Evolutionary conservation across 2,888 invertebrate genomes (phyloP).

Genomic region (Pollenia angustigena): DNA sequence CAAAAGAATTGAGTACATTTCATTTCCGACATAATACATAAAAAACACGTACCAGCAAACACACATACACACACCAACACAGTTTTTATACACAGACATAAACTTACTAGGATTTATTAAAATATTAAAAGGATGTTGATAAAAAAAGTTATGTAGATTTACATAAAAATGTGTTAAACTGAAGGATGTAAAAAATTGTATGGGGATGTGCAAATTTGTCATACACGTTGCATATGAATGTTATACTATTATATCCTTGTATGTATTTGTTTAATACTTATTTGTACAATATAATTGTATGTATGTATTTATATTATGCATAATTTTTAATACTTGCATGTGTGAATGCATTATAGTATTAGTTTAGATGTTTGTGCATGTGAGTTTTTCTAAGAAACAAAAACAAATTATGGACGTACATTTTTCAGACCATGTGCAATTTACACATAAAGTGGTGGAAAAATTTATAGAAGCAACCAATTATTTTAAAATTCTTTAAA

Average conservation of each 20-base stretch:
- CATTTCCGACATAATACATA: slow-evolving; percentile 38
- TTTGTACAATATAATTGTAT: neutral
- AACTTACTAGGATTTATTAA: neutral
- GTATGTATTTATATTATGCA: slow-evolving; percentile 25
- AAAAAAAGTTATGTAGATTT: slow-evolving; percentile 23
- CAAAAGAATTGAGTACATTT: slow-evolving; percentile 47
- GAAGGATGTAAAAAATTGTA: slow-evolving; percentile 7
- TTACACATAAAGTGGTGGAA: too few species aligned
- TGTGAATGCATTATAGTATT: neutral
- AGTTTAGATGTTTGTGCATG: neutral
- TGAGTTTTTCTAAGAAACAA: slow-evolving; percentile 32
- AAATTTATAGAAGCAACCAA: too few species aligned
- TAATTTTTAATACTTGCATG: neutral
- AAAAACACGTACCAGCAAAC: neutral
- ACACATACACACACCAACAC: neutral
- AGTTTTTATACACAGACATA: neutral
- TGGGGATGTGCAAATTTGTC: slow-evolving; percentile 3
- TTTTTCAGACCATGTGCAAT: too few species aligned
- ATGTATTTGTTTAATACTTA: neutral
- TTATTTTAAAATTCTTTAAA: too few species aligned
- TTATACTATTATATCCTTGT: neutral
- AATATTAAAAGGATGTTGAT: slow-evolving; percentile 5
- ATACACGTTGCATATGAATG: slow-evolving; percentile 5
- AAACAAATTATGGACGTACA: neutral
- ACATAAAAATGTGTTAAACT: slow-evolving; percentile 43